Base-by-base conservation (phyloP, 2,888 invertebrate species). In the Galerucella pusilla region DNA sequence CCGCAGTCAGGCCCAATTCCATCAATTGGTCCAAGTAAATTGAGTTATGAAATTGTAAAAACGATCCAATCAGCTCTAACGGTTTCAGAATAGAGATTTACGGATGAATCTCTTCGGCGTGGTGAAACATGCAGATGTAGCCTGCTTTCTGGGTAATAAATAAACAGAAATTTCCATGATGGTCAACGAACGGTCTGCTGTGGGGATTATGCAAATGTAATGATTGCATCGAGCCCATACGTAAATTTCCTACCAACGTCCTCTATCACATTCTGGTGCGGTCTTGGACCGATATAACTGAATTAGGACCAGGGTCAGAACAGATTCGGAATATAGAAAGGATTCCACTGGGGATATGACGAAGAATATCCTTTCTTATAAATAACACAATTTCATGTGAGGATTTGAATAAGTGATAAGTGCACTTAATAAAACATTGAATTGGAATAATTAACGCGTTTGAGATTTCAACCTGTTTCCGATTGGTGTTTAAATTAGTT, bases 161-260 rank as follows among this genome's bases (percentile, higher is more conserved):
- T 84, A 83, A 84, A 83, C 83, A 84, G 81, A 83, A 81, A 83
- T 83, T 84, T 84, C 82, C 83, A 84, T 84, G 83, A 84, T 83
- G 84, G 83, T 82, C 83, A 81, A 78, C 79, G 79, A 80, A 78
- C 82, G 81, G 78, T 75, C 77, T 78, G 75, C 85, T 84, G 83
- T 84, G 82, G 83, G 84, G 84, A 86, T 86, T 86, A 86, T 85
- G 85, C 81, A 86, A 86, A 86, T 86, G 85, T 84, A 85, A 85
- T 85, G 85, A 86, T 85, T 85, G 83, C 84, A 83, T 82, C 82
- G 85, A 82, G 83, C 82, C 82, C 78, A 80, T 79, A 80, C 83
- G 79, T 74, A 71, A 65, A 71, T 71, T 71, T 71, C 59, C 71
- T 80, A 80, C 80, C 78, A 78, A 66, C 79, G 77, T 81, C 79